These are phyloP conservation scores for Euphonia xanthogaster DNA, from an alignment of 2,797 vertebrate species.

Conservation along the genomic window DNA sequence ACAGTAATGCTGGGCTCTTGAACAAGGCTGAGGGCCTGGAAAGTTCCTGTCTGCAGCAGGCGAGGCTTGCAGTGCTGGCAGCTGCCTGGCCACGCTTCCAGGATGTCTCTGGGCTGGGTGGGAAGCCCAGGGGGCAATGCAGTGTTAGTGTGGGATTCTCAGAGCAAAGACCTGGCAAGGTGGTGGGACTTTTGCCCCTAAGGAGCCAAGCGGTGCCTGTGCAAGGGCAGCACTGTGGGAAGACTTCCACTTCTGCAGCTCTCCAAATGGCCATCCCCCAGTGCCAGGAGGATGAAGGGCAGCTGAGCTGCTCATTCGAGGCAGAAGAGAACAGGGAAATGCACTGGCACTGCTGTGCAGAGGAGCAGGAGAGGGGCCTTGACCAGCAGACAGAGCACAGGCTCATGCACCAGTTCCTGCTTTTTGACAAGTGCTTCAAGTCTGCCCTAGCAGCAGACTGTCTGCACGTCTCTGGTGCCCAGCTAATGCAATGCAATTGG, in stretches of 20 bases:
- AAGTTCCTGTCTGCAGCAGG: neutral
- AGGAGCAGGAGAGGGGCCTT: neutral
- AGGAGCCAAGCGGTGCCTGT: neutral
- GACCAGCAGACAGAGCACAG: neutral
- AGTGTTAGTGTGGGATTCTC: neutral
- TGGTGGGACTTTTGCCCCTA: neutral
- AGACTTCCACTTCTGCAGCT: neutral
- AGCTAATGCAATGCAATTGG: neutral
- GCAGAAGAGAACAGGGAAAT: neutral
- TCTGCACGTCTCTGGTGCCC: neutral
- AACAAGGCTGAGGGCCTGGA: neutral
- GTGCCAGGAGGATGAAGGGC: neutral
- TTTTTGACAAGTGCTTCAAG: neutral
- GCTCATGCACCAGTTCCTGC: neutral
- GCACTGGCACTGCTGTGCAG: accelerated
- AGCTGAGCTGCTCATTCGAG: accelerated
- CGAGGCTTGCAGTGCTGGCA: neutral
- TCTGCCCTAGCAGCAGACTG: neutral
- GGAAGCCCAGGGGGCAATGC: neutral
- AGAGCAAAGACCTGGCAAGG: neutral
- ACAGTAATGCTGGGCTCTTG: neutral
- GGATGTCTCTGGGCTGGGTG: neutral
- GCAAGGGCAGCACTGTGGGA: neutral
- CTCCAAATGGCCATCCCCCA: accelerated
- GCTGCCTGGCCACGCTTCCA: neutral